These are phyloP conservation scores for Orthosia cruda DNA, from an alignment of 2,888 invertebrate species.

Conservation along the genomic window DNA sequence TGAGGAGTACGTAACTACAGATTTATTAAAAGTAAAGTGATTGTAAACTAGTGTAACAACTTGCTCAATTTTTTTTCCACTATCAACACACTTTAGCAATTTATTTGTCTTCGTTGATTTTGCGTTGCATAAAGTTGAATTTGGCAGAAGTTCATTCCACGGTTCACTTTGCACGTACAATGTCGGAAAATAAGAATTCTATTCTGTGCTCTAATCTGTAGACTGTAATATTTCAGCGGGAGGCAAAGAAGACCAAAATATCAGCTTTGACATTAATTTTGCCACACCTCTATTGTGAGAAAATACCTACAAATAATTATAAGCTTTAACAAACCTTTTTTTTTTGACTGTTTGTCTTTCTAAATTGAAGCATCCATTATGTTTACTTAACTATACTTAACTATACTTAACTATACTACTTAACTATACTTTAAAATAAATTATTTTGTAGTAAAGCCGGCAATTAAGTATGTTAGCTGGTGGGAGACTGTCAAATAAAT, in stretches of 20 bases:
- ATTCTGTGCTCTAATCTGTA: constrained; percentile 48
- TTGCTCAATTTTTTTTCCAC: no score
- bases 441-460: constrained; percentile 38
- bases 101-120: no score
- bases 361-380: constrained; percentile 5
- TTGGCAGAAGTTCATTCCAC: background rate
- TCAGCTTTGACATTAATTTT: constrained; percentile 15
- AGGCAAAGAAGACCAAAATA: constrained; percentile 5
- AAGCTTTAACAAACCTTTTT: constrained; percentile 2
- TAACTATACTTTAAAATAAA: constrained; percentile 29
- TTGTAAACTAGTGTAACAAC: no score
- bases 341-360: background rate
- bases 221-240: constrained; percentile 28
- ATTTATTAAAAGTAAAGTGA: no score
- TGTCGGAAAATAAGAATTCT: constrained; percentile 38
- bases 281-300: constrained; percentile 1
- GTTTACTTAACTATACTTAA: constrained; percentile 8
- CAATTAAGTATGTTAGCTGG: constrained; percentile 25
- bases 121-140: background rate
- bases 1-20: no score
- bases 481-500: constrained; percentile 39
- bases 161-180: constrained; percentile 7
- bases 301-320: constrained; percentile 6
- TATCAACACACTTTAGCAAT: no score
- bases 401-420: no score